Evolutionary conservation across 2,797 vertebrate species (phyloP).

Genomic region (Tenualosa thibaudeaui): DNA sequence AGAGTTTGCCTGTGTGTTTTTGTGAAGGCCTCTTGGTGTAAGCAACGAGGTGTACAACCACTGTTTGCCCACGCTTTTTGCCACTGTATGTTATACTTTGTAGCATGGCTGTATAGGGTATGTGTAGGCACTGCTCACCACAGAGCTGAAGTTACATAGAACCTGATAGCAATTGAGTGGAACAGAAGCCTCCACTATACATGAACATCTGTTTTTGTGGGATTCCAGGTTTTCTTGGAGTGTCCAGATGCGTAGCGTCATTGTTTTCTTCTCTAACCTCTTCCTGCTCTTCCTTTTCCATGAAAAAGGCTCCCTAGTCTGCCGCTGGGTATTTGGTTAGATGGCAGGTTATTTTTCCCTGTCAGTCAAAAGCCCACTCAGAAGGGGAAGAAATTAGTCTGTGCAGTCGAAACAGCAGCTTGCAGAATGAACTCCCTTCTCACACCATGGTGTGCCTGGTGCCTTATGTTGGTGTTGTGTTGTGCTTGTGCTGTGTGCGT

Average conservation of each 20-base stretch:
- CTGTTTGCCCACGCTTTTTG: neutral
- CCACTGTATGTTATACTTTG: neutral
- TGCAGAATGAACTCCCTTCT: neutral
- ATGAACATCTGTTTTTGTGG: neutral
- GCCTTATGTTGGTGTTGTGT: too few relatives aligned
- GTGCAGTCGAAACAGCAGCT: neutral
- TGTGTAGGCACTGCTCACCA: neutral
- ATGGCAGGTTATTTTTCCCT: slow-evolving; percentile 3
- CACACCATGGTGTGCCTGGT: neutral
- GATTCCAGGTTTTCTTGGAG: neutral
- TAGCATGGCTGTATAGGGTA: neutral
- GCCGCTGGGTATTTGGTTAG: neutral
- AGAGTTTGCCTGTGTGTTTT: neutral
- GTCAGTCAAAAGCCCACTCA: neutral
- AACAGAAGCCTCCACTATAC: neutral
- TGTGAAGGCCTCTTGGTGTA: neutral
- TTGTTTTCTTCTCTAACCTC: neutral
- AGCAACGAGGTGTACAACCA: slow-evolving; percentile 3
- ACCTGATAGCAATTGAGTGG: neutral
- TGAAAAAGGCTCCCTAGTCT: neutral
- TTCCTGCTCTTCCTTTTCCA: neutral
- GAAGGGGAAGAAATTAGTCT: neutral
- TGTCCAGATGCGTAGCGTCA: neutral
- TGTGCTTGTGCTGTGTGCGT: too few relatives aligned
- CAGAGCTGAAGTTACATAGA: neutral